Percentiles rank a stretch among this genome's conserved stretches.
phyloP scores from a whole-genome alignment of 2,888 invertebrate species.

The Amblyteles armatorius region DNA sequence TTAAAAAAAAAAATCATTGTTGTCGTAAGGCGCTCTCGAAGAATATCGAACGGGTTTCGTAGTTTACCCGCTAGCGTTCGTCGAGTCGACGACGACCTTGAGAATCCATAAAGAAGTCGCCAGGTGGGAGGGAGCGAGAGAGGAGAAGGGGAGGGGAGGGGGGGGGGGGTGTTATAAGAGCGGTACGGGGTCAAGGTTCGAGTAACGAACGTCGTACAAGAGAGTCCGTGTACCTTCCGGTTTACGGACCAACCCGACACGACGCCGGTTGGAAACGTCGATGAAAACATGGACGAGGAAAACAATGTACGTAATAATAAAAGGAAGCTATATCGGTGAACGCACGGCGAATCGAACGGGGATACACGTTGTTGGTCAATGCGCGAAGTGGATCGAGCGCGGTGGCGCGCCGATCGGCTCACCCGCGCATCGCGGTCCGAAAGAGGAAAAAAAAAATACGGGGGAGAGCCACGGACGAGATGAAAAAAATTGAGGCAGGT shows the following conservation, averaged over 20 bases:
- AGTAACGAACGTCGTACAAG: constrained; percentile 2
- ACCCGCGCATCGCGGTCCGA: constrained; percentile 19
- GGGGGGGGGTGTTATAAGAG: not conserved
- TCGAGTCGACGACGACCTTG: constrained; percentile 22
- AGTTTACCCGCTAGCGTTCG: not conserved
- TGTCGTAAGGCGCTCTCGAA: constrained; percentile 9
- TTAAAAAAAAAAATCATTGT: not conserved
- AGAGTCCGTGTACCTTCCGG: not conserved
- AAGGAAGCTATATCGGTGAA: not conserved
- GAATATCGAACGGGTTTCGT: constrained; percentile 6
- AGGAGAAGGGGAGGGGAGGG: not conserved
- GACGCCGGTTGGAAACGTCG: not conserved
- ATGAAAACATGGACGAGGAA: not conserved
- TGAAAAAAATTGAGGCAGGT: constrained; percentile 66
- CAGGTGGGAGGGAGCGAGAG: not conserved
- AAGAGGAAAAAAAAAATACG: constrained; percentile 23
- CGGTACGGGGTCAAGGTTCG: constrained; percentile 30
- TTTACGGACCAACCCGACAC: not conserved
- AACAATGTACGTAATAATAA: not conserved
- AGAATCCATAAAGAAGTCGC: constrained; percentile 23
- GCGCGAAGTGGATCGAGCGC: constrained; percentile 22
- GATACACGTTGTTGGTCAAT: constrained; percentile 4
- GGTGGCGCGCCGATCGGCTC: not conserved
- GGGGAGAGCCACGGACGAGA: constrained; percentile 45
- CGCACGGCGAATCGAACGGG: not conserved